Evolutionary conservation across 2,797 vertebrate genomes (phyloP).

Genomic region (Megaceryle alcyon): DNA sequence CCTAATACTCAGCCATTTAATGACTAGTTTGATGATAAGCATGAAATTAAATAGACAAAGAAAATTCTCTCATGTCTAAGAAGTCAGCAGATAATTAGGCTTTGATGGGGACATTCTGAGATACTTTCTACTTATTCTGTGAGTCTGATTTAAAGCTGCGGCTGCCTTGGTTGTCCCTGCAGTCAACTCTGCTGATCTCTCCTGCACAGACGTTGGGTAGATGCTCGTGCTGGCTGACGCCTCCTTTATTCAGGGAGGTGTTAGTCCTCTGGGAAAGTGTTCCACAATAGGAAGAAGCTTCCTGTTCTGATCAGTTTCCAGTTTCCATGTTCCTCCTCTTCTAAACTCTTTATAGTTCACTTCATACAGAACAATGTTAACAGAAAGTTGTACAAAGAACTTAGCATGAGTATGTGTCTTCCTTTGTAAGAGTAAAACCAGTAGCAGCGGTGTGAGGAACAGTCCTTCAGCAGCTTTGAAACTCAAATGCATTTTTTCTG

Average conservation of each 20-base stretch:
- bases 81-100: slow-evolving; percentile 53
- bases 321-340: neutral
- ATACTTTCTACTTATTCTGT: slow-evolving; percentile 13
- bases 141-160: neutral
- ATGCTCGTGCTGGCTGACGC: neutral
- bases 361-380: neutral
- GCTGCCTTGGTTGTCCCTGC: neutral
- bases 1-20: slow-evolving; percentile 61
- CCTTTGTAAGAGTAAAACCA: neutral
- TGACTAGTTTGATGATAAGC: slow-evolving; percentile 73
- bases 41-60: slow-evolving; percentile 75
- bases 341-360: neutral
- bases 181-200: neutral
- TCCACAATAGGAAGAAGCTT: neutral
- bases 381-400: neutral
- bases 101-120: slow-evolving; percentile 42
- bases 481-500: neutral
- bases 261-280: neutral
- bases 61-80: slow-evolving; percentile 61
- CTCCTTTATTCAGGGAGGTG: neutral
- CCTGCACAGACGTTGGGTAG: neutral
- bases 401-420: neutral
- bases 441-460: neutral
- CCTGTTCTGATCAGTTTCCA: neutral
- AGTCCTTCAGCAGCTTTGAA: neutral